Conservation (phyloP, 2,888 invertebrate genomes). For the Habroteleia sp. region DNA sequence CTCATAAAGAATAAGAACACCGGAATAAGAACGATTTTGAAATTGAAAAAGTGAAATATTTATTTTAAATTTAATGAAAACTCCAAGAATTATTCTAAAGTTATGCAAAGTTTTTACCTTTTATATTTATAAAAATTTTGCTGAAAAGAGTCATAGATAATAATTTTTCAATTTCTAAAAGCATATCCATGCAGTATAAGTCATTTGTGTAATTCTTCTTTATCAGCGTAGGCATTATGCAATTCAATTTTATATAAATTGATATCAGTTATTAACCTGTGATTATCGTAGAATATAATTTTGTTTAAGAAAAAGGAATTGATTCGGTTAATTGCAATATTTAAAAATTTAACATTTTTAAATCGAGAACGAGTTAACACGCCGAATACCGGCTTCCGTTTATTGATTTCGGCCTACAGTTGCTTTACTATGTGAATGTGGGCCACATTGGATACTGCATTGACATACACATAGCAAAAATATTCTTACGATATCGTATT, state of each 20-base stretch:
- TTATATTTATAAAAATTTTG: too few relatives aligned
- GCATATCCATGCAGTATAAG: too few relatives aligned
- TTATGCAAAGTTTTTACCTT: too few relatives aligned
- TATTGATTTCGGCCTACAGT: slow-evolving; percentile 77
- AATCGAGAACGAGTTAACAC: slow-evolving; percentile 48
- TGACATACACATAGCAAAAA: slow-evolving; percentile 47
- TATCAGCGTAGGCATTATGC: too few relatives aligned
- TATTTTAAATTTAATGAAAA: slow-evolving; percentile 15
- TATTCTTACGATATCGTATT: slow-evolving; percentile 28
- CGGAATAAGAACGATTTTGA: slow-evolving; percentile 12
- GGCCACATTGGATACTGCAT: slow-evolving; percentile 68
- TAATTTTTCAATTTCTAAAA: too few relatives aligned
- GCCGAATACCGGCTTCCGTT: slow-evolving; percentile 75
- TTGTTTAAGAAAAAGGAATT: too few relatives aligned
- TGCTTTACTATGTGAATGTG: slow-evolving; percentile 71
- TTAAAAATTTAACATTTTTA: slow-evolving; percentile 24
- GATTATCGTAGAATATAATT: too few relatives aligned
- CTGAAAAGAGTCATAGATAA: too few relatives aligned
- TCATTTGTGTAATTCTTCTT: too few relatives aligned
- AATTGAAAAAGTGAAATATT: too few relatives aligned
- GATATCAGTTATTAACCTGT: too few relatives aligned
- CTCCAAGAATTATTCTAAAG: not conserved
- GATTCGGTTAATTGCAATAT: not conserved
- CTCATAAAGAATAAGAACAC: slow-evolving; percentile 22
- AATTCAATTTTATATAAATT: too few relatives aligned